Conservation (phyloP, 1,140 invertebrate genomes). For the Sycophaga agraensis region DNA sequence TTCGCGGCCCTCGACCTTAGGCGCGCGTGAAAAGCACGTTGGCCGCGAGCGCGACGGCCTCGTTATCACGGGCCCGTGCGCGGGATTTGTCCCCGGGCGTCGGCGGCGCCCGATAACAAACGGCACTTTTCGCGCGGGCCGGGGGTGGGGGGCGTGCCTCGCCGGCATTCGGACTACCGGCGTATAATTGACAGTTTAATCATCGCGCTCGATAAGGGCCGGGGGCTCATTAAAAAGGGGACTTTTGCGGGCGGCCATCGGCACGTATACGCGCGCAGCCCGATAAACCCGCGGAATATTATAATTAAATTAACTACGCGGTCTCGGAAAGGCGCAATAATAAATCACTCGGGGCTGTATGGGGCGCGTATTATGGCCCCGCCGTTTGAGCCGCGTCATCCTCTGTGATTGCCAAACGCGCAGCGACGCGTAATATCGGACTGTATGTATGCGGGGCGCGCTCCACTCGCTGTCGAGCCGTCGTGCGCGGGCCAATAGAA, state of each 20-base stretch:
- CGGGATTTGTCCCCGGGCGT: too few relatives aligned
- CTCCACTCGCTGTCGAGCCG: not conserved
- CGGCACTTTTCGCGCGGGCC: too few relatives aligned
- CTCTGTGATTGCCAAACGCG: conserved; percentile 44
- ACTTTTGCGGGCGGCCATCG: not conserved
- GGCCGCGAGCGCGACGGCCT: too few relatives aligned
- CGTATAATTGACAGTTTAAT: conserved; percentile 24
- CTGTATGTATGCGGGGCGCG: too few relatives aligned
- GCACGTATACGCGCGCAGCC: not conserved
- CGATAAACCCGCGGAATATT: conserved; percentile 15
- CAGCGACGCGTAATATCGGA: conserved; percentile 21
- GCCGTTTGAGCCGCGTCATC: conserved; percentile 44
- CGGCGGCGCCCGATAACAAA: too few relatives aligned
- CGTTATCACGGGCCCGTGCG: too few relatives aligned
- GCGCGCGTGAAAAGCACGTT: too few relatives aligned
- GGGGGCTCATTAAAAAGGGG: conserved; percentile 1
- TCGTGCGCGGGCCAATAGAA: too few relatives aligned
- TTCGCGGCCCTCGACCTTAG: too few relatives aligned
- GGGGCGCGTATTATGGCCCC: not conserved
- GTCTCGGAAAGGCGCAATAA: conserved; percentile 4
- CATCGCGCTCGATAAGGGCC: not conserved
- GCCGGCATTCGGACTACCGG: conserved; percentile 45
- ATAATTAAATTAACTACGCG: conserved; percentile 12
- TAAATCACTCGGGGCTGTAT: conserved; percentile 12
- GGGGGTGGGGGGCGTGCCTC: conserved; percentile 49